Conservation (phyloP, 2,797 vertebrate species). For the Urophycis tenuis region DNA sequence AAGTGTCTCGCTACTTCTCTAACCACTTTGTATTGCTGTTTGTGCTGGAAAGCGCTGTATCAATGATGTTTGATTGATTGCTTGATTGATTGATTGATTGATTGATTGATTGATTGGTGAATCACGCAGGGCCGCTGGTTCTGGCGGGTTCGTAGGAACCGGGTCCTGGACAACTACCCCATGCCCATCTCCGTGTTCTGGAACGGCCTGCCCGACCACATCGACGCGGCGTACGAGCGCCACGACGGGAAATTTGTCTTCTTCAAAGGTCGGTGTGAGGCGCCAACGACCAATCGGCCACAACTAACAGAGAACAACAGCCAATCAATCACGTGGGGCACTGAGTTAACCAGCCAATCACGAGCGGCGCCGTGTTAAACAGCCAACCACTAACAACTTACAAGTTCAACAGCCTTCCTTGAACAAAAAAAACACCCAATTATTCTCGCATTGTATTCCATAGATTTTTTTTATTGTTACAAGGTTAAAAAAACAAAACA, state of each 20-base stretch:
- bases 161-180: slow-evolving; percentile 92
- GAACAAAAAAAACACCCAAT: no score
- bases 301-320: neutral
- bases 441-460: neutral
- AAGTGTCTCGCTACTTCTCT: no score
- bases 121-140: slow-evolving; percentile 86
- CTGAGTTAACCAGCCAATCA: neutral
- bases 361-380: neutral
- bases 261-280: slow-evolving; percentile 81
- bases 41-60: neutral
- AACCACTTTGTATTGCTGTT: neutral
- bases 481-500: neutral
- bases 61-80: neutral
- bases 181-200: slow-evolving; percentile 97
- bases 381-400: neutral
- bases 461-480: no score
- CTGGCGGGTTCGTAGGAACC: slow-evolving; percentile 94
- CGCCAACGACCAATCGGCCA: neutral
- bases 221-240: slow-evolving; percentile 90
- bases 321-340: neutral
- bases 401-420: neutral
- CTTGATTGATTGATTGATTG: no score
- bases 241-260: slow-evolving; percentile 94
- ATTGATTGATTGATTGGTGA: neutral
- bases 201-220: slow-evolving; percentile 87